Base-by-base conservation (phyloP, 1,140 invertebrate species). In the Ceratosolen fusciceps region DNA sequence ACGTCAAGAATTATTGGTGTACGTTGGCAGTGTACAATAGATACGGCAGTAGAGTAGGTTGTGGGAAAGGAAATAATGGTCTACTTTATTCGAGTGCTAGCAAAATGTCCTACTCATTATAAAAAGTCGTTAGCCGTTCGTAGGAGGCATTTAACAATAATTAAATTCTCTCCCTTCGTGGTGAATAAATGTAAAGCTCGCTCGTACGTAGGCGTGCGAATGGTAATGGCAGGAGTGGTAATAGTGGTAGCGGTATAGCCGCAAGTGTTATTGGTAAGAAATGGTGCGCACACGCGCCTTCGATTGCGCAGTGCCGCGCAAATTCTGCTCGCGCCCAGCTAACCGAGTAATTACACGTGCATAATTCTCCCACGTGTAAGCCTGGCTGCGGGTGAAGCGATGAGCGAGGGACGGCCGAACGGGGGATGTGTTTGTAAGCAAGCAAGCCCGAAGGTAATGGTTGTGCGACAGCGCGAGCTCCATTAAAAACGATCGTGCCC, bases 401-500 rank as follows among this genome's bases (percentile, higher is more conserved):
- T 31, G 26, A 54, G 68, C 26, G 68, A 62, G 60, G 34, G 16
- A 62, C n/a, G 10, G 9, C 12, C 24, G 26, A 4, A 24, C 31
- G n/a, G n/a, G n/a, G n/a, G n/a, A n/a, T n/a, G n/a, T n/a, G n/a
- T n/a, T n/a, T n/a, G n/a, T n/a, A n/a, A n/a, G n/a, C n/a, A n/a
- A n/a, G n/a, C n/a, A n/a, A 52, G 39, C 58, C 49, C 62, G 65
- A 62, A 68, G 39, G 31, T 78, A 47, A 70, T 21, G 67, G 31
- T 37, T 21, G n/a, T n/a, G 47, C 34, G 19, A 56, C 70, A 7
- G 4, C n/a, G 21, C 52, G 31, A 37, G 76, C 29, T 78, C 47
- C 62, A 73, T 79, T 71, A 76, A 80, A 80, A 80, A 73, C 81
- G 84, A 86, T 84, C 81, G 85, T 82, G 82, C 83, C 82, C 82